These are phyloP conservation scores for Gallirallus australis DNA, from an alignment of 2,797 vertebrate genomes.

Conservation along the genomic window DNA sequence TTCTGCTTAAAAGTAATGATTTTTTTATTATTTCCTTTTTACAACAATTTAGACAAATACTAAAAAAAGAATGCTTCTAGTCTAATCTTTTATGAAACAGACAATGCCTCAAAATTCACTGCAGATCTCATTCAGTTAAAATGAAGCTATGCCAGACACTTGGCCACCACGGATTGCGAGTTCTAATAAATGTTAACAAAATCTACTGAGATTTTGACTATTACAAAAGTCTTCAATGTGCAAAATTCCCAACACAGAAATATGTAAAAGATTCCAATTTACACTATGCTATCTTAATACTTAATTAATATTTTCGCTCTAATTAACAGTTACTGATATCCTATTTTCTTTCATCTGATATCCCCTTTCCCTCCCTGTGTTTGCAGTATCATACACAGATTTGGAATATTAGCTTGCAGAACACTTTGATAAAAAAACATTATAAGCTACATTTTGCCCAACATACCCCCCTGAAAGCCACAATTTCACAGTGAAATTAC, in stretches of 20 bases:
- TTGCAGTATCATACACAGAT: neutral
- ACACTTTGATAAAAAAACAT: neutral
- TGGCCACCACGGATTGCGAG: slow-evolving; percentile 30
- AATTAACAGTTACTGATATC: slow-evolving; percentile 44
- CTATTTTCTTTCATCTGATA: neutral
- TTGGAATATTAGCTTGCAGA: neutral
- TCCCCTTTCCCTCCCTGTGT: neutral
- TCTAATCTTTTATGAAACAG: neutral
- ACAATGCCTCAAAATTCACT: neutral
- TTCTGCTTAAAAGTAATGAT: slow-evolving; percentile 18
- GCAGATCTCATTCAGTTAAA: neutral
- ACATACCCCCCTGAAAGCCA: neutral
- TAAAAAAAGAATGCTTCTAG: neutral
- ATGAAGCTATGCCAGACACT: neutral
- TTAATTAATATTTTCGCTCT: slow-evolving; percentile 62
- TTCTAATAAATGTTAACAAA: slow-evolving; percentile 46
- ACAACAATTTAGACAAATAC: neutral
- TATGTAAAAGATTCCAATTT: slow-evolving; percentile 43
- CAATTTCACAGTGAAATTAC: neutral
- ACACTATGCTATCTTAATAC: neutral
- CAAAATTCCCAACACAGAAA: slow-evolving; percentile 60
- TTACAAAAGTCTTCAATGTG: slow-evolving; percentile 9
- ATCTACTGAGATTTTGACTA: slow-evolving; percentile 59
- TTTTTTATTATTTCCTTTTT: slow-evolving; percentile 32
- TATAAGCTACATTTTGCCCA: neutral